phyloP scores from a whole-genome alignment of 2,888 invertebrate species.

The Blera fallax region DNA sequence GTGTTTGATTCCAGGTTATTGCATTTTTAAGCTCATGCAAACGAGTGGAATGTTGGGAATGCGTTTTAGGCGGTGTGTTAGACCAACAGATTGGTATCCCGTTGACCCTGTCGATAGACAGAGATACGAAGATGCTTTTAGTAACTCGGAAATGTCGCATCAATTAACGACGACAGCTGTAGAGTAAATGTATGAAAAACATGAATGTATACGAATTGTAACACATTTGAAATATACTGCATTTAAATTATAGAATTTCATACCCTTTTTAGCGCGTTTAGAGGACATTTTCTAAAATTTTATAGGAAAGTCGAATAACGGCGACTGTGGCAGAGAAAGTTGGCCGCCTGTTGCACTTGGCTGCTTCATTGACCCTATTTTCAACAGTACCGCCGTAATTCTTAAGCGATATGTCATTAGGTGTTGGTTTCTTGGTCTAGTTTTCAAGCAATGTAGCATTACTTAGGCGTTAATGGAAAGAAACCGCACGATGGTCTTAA shows the following conservation, averaged over 20 bases:
- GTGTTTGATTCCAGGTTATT: slow-evolving; percentile 78
- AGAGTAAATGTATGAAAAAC: not conserved
- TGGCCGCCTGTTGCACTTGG: too few species aligned
- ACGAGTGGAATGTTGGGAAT: slow-evolving; percentile 75
- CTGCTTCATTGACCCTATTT: too few species aligned
- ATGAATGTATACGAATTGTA: not conserved
- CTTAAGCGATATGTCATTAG: too few species aligned
- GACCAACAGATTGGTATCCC: slow-evolving; percentile 81
- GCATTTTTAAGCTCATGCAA: slow-evolving; percentile 75
- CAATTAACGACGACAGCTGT: not conserved
- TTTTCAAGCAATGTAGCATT: too few species aligned
- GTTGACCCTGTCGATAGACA: slow-evolving; percentile 77
- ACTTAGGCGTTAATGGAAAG: too few species aligned
- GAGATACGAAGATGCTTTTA: slow-evolving; percentile 78
- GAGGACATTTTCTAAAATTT: too few species aligned
- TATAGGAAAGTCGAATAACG: too few species aligned
- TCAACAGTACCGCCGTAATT: too few species aligned
- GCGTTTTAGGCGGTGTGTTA: slow-evolving; percentile 77
- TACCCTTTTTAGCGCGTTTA: too few species aligned
- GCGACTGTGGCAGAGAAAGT: too few species aligned
- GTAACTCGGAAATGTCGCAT: slow-evolving; percentile 75
- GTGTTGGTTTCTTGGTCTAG: too few species aligned
- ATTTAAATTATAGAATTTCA: not conserved
- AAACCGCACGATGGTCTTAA: too few species aligned
- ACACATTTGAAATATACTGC: not conserved